phyloP scores from a whole-genome alignment of 2,113 vertebrate genomes.

The Macaca fascicularis region T2T-MFA8v1.1 NC_088386.1:109604501-109605000 shows the following conservation, averaged over 20 bases:
- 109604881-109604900: slow-evolving; percentile 22
- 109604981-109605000: slow-evolving; percentile 42
- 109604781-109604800: not conserved
- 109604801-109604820: not conserved
- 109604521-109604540: not conserved
- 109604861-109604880: slow-evolving; percentile 26
- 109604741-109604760: not conserved
- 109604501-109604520: not conserved
- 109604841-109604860: not conserved
- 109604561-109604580: not conserved
- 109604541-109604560: not conserved
- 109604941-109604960: slow-evolving; percentile 58
- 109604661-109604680: not conserved
- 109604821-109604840: not conserved
- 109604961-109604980: slow-evolving; percentile 21
- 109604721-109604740: not conserved
- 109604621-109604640: not conserved
- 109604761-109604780: not conserved
- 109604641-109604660: not conserved
- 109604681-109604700: not conserved
- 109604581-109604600: not conserved
- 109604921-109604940: slow-evolving; percentile 44
- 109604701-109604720: not conserved
- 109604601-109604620: not conserved
- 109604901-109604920: slow-evolving; percentile 61